Percentiles rank a stretch among this genome's conserved stretches.
Conservation (phyloP, 2,888 invertebrate species). For the Suillia variegata region DNA sequence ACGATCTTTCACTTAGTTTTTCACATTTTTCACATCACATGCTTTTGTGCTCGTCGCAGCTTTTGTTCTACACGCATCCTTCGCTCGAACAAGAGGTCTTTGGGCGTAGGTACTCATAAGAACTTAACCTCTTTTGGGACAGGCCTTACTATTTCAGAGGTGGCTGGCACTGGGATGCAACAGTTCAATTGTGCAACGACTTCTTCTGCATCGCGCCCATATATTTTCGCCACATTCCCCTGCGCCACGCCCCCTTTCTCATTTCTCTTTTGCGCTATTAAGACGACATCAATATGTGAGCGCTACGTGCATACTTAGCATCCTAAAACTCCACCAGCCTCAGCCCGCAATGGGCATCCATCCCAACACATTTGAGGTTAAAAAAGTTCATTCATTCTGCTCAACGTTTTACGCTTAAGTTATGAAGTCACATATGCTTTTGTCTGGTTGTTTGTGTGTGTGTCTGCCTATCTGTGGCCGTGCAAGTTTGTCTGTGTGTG, state of each 20-base stretch:
- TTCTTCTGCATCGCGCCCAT: background rate
- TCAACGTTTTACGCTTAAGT: background rate
- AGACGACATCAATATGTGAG: background rate
- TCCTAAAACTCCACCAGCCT: too few relatives aligned
- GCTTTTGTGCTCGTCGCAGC: background rate
- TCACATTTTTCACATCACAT: background rate
- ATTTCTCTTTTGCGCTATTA: background rate
- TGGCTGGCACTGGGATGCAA: background rate
- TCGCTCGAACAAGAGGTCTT: too few relatives aligned
- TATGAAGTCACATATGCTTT: constrained; percentile 34
- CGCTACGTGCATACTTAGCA: too few relatives aligned
- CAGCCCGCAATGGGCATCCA: too few relatives aligned
- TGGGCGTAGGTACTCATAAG: background rate
- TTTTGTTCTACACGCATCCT: background rate
- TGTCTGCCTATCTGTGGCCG: background rate
- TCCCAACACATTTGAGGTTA: background rate
- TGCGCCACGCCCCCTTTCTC: background rate
- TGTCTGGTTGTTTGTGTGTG: too few relatives aligned
- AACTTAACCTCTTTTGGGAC: background rate
- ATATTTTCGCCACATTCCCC: background rate
- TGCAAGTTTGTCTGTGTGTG: background rate
- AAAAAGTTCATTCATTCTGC: constrained; percentile 20
- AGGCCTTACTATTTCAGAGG: background rate
- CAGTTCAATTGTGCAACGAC: background rate
- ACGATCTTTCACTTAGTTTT: background rate